These are phyloP conservation scores for Chaetodon auriga DNA, from an alignment of 2,113 vertebrate species.

Conservation along the genomic window DNA sequence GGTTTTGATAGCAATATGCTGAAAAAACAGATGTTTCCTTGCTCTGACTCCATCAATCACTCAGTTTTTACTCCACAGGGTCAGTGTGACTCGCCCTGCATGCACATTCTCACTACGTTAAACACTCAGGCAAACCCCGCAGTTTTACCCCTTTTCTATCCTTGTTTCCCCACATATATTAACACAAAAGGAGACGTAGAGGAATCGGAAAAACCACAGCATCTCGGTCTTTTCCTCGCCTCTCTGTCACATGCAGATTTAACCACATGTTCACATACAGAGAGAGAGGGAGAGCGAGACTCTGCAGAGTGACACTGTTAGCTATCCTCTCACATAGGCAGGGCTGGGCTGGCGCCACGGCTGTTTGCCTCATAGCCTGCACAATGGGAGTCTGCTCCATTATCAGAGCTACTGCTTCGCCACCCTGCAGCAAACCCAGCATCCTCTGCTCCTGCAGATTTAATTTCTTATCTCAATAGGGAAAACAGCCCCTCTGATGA, in stretches of 20 bases:
- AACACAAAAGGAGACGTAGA: slow-evolving; percentile 13
- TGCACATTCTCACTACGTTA: slow-evolving; percentile 7
- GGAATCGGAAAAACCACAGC: slow-evolving; percentile 9
- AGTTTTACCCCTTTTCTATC: slow-evolving; percentile 2
- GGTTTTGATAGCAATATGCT: slow-evolving; percentile 16
- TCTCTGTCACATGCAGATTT: slow-evolving; percentile 61
- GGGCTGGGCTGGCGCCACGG: slow-evolving; percentile 77
- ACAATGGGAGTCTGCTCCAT: slow-evolving; percentile 80
- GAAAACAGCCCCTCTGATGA: slow-evolving; percentile 77
- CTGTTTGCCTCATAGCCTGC: slow-evolving; percentile 79
- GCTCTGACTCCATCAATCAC: slow-evolving; percentile 38
- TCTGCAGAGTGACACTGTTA: slow-evolving; percentile 61
- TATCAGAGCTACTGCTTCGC: slow-evolving; percentile 77
- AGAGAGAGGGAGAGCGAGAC: slow-evolving; percentile 20
- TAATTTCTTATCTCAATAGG: slow-evolving; percentile 81
- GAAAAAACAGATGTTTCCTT: not conserved
- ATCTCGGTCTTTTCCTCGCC: slow-evolving; percentile 15
- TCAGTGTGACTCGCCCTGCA: slow-evolving; percentile 33
- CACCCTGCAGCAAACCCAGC: slow-evolving; percentile 81
- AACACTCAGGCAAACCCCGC: slow-evolving; percentile 11
- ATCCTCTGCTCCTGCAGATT: slow-evolving; percentile 79
- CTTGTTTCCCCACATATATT: slow-evolving; percentile 20
- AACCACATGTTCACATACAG: slow-evolving; percentile 51
- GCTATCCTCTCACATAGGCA: slow-evolving; percentile 76
- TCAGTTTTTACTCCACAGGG: slow-evolving; percentile 20